Conservation (phyloP, 2,113 vertebrate genomes). For the Anguilla japonica region DNA sequence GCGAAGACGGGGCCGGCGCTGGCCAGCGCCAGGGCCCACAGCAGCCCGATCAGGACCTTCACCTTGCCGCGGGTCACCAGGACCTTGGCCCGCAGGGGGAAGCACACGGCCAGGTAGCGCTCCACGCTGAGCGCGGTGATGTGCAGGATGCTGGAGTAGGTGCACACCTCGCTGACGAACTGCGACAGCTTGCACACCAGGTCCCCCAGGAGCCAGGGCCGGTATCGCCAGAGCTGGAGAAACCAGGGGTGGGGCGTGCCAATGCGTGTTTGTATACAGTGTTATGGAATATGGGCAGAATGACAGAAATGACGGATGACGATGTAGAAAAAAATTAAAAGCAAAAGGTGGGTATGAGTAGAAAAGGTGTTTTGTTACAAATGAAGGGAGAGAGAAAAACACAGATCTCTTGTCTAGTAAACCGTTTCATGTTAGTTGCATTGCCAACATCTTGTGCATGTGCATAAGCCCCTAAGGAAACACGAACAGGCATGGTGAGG, state of each 20-base stretch:
- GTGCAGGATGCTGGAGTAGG: slow-evolving; percentile 75
- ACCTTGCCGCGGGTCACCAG: slow-evolving; percentile 64
- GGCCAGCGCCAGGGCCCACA: slow-evolving; percentile 65
- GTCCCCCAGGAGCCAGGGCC: slow-evolving; percentile 70
- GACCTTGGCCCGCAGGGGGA: slow-evolving; percentile 69
- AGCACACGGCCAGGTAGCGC: slow-evolving; percentile 73
- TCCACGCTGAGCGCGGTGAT: slow-evolving; percentile 75
- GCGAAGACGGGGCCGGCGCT: slow-evolving; percentile 67
- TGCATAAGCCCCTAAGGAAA: neutral
- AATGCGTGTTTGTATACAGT: neutral
- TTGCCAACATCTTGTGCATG: neutral
- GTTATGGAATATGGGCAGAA: neutral
- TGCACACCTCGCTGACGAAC: slow-evolving; percentile 75
- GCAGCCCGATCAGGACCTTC: slow-evolving; percentile 62
- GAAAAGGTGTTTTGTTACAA: neutral
- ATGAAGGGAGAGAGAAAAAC: neutral
- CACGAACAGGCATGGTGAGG: neutral
- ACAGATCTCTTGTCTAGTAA: neutral
- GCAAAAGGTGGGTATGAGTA: neutral
- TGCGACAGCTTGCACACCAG: slow-evolving; percentile 67
- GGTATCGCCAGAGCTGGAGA: slow-evolving; percentile 66
- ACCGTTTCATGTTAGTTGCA: neutral
- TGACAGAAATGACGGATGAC: neutral
- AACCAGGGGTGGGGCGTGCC: neutral
- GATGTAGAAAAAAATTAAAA: neutral